A percentile compares a stretch with the other conserved stretches of the same genome.
phyloP scores from a whole-genome alignment of 2,888 invertebrate species.

The Amblyjoppa fuscipennis region DNA sequence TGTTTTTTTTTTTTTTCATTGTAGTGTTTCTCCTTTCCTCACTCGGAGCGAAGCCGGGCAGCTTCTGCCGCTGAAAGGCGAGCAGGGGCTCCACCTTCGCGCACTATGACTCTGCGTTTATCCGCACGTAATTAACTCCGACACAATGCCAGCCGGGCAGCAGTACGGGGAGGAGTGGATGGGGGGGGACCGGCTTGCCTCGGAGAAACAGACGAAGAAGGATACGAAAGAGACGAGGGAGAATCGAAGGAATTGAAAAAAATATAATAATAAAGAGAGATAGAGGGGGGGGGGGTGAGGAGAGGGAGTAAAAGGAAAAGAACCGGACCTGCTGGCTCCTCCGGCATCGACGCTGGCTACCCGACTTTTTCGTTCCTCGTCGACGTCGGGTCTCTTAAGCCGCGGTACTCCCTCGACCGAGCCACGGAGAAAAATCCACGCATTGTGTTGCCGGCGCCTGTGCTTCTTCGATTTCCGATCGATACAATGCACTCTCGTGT shows the following conservation, averaged over 20 bases:
- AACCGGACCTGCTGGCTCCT: constrained; percentile 63
- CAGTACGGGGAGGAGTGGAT: constrained; percentile 63
- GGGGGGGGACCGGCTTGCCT: constrained; percentile 55
- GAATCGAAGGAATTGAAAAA: constrained; percentile 63
- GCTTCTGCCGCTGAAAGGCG: constrained; percentile 53
- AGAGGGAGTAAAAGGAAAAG: constrained; percentile 54
- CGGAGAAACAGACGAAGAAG: constrained; percentile 56
- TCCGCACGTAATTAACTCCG: constrained; percentile 84
- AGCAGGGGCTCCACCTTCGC: constrained; percentile 63
- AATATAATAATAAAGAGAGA: constrained; percentile 58
- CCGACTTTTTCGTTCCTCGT: constrained; percentile 39
- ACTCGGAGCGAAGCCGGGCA: constrained; percentile 39
- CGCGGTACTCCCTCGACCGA: constrained; percentile 14
- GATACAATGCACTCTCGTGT: constrained; percentile 25
- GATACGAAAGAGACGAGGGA: constrained; percentile 39
- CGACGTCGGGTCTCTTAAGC: constrained; percentile 39
- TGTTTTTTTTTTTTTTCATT: constrained; percentile 55
- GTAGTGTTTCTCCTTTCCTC: constrained; percentile 27
- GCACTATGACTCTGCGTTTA: constrained; percentile 83
- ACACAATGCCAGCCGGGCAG: constrained; percentile 80
- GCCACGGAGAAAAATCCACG: constrained; percentile 61
- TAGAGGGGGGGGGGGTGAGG: constrained; percentile 59
- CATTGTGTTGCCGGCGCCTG: constrained; percentile 68
- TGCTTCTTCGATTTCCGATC: constrained; percentile 66
- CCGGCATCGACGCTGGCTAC: constrained; percentile 44